Conservation (phyloP, 1,140 invertebrate species). For the Periplaneta americana region DNA sequence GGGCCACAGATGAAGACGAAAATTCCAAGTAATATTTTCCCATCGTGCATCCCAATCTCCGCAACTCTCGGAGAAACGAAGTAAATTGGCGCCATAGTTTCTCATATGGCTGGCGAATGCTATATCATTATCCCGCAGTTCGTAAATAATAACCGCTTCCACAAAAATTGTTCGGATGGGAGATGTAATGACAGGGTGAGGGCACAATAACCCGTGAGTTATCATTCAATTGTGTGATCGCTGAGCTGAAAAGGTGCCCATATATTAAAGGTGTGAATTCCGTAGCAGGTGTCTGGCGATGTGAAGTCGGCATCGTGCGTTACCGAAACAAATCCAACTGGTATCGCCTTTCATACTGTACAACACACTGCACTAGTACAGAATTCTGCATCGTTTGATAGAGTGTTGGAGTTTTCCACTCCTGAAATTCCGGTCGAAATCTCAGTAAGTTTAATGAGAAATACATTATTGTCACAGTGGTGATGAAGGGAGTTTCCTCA, state of each 20-base stretch:
- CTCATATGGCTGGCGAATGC: background rate
- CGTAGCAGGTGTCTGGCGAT: background rate
- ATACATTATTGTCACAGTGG: no score
- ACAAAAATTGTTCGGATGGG: background rate
- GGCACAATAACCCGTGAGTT: background rate
- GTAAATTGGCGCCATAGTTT: background rate
- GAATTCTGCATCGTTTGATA: no score
- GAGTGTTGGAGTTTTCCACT: no score
- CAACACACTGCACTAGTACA: no score
- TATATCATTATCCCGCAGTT: background rate
- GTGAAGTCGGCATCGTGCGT: no score
- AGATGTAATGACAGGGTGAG: background rate
- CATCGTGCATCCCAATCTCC: background rate
- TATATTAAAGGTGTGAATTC: background rate
- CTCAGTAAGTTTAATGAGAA: no score
- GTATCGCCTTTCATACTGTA: no score
- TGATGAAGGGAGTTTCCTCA: no score
- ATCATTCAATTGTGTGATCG: background rate
- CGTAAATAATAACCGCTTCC: background rate
- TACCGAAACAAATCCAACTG: no score
- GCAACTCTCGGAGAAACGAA: background rate
- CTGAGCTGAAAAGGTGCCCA: background rate
- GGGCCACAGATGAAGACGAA: background rate
- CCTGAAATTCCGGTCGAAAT: no score
- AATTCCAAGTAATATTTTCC: background rate